Percentiles rank a stretch among this genome's conserved stretches.
Evolutionary conservation across 2,113 vertebrate species (phyloP).

Genomic region (Gorilla gorilla): DNA sequence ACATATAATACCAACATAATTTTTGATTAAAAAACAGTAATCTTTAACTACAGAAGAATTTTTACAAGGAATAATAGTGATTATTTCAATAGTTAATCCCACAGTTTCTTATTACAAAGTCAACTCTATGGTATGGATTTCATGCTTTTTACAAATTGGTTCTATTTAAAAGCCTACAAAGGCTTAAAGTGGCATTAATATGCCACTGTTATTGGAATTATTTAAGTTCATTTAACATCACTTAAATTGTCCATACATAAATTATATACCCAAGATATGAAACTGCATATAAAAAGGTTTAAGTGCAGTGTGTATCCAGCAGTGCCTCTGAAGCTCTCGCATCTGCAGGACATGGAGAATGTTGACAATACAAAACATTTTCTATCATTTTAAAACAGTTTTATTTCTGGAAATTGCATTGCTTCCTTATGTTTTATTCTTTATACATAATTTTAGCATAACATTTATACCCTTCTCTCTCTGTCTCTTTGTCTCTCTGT

Average conservation of each 20-base stretch:
- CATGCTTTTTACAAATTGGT: slow-evolving; percentile 62
- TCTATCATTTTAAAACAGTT: not conserved
- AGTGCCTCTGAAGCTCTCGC: slow-evolving; percentile 52
- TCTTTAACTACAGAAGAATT: not conserved
- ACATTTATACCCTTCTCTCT: not conserved
- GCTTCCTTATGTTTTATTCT: not conserved
- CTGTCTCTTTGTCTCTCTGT: too few relatives aligned
- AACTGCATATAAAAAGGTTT: slow-evolving; percentile 43
- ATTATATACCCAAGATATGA: slow-evolving; percentile 70
- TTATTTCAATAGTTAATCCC: slow-evolving; percentile 45
- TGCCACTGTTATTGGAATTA: slow-evolving; percentile 57
- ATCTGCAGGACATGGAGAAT: not conserved
- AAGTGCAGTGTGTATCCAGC: not conserved
- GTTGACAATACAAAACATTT: not conserved
- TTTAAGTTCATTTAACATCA: slow-evolving; percentile 74
- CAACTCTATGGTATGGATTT: slow-evolving; percentile 69
- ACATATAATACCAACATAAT: not conserved
- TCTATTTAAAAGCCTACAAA: slow-evolving; percentile 77
- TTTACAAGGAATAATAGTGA: slow-evolving; percentile 50
- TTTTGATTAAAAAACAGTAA: not conserved
- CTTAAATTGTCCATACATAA: slow-evolving; percentile 76
- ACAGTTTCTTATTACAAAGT: slow-evolving; percentile 40
- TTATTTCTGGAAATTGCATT: not conserved
- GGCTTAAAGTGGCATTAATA: slow-evolving; percentile 65
- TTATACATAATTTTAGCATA: not conserved